These are phyloP conservation scores for Cheilosia vulpina DNA, from an alignment of 2,888 invertebrate genomes.

Conservation along the genomic window DNA sequence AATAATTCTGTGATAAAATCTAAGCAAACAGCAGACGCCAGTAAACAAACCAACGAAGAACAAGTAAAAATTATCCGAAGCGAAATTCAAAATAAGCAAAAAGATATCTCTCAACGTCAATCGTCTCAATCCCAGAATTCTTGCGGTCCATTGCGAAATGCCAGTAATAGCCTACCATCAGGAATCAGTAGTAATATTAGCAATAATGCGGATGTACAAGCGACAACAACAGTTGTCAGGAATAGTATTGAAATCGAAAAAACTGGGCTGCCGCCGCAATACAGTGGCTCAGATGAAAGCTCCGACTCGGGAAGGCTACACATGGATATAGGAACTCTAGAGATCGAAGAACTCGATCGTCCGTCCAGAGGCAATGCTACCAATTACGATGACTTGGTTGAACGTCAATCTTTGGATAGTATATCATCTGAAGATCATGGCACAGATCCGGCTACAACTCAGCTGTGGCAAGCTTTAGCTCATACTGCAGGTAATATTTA, in stretches of 20 bases:
- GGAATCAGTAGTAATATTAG: slow-evolving; percentile 52
- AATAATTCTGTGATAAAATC: slow-evolving; percentile 84
- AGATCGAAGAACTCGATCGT: slow-evolving; percentile 72
- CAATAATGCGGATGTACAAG: slow-evolving; percentile 40
- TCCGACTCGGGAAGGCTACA: slow-evolving; percentile 90
- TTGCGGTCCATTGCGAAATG: slow-evolving; percentile 50
- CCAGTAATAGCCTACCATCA: slow-evolving; percentile 64
- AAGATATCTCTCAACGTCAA: slow-evolving; percentile 46
- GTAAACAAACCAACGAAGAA: slow-evolving; percentile 75
- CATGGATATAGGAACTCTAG: slow-evolving; percentile 86
- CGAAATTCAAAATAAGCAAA: slow-evolving; percentile 52
- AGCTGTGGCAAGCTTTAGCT: slow-evolving; percentile 83
- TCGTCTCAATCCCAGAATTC: slow-evolving; percentile 65
- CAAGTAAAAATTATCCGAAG: slow-evolving; percentile 43
- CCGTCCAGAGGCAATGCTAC: slow-evolving; percentile 53
- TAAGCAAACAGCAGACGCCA: slow-evolving; percentile 81
- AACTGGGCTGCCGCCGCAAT: slow-evolving; percentile 74
- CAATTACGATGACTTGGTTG: slow-evolving; percentile 72
- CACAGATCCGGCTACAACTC: slow-evolving; percentile 83
- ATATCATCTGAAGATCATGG: slow-evolving; percentile 82
- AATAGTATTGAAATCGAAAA: slow-evolving; percentile 58
- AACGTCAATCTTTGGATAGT: slow-evolving; percentile 81
- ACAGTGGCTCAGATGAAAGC: slow-evolving; percentile 84
- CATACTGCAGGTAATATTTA: slow-evolving; percentile 81
- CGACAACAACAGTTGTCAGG: slow-evolving; percentile 25